These are phyloP conservation scores for Myotis myotis DNA, from an alignment of 2,797 vertebrate genomes.

Conservation along the genomic window DNA sequence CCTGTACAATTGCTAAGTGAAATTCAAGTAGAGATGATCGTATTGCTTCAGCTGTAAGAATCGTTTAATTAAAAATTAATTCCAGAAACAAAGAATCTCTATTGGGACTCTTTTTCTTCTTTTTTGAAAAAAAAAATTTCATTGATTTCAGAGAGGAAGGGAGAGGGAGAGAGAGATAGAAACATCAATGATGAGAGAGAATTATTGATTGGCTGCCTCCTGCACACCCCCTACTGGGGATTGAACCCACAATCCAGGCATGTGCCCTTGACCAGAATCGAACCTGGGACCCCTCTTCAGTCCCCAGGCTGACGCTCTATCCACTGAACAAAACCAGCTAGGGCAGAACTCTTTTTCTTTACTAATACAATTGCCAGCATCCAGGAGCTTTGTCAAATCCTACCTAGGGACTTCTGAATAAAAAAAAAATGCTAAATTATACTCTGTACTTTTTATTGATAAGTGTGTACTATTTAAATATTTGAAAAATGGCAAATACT, in stretches of 20 bases:
- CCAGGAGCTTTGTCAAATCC: background rate
- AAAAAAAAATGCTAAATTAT: constrained; percentile 29
- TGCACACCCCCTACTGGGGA: no score
- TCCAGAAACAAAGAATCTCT: constrained; percentile 15
- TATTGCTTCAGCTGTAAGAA: background rate
- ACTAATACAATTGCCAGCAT: background rate
- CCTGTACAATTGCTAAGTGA: background rate
- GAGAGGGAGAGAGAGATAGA: no score
- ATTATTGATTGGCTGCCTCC: no score
- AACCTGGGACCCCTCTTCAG: no score
- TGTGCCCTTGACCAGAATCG: no score
- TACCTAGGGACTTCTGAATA: background rate
- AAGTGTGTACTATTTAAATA: background rate
- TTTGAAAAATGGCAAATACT: background rate
- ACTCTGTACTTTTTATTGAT: background rate
- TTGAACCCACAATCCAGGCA: no score
- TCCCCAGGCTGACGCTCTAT: no score
- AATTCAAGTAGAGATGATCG: background rate
- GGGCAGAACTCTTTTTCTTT: background rate
- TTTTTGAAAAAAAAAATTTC: background rate
- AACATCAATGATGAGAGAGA: no score
- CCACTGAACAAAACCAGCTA: no score
- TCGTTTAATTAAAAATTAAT: constrained; percentile 6
- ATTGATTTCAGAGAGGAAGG: no score
- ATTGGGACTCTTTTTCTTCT: background rate